phyloP scores from a whole-genome alignment of 2,797 vertebrate genomes.

The Valencia hispanica region DNA sequence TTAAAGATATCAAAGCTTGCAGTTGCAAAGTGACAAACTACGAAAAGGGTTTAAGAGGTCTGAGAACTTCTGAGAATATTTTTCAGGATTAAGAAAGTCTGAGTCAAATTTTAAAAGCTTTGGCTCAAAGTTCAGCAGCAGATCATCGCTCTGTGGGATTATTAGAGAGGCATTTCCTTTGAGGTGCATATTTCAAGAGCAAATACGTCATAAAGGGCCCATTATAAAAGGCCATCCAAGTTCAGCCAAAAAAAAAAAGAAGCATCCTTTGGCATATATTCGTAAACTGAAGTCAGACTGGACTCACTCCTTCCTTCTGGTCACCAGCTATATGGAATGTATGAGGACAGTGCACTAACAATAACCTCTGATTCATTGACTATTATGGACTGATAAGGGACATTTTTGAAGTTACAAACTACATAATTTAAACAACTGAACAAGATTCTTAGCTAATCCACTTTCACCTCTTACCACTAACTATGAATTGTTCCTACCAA shows the following conservation, averaged over 20 bases:
- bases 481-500: too few relatives aligned
- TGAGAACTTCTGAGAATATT: neutral
- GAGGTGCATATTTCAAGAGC: slow-evolving; percentile 20
- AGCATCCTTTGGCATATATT: slow-evolving; percentile 19
- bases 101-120: slow-evolving; percentile 4
- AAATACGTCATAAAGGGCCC: slow-evolving; percentile 34
- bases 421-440: neutral
- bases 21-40: neutral
- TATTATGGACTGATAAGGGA: neutral
- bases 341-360: neutral
- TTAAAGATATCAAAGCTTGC: neutral
- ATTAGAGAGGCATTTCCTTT: slow-evolving; percentile 2
- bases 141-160: neutral
- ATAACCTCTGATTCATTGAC: slow-evolving; percentile 1
- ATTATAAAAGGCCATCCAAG: slow-evolving; percentile 15
- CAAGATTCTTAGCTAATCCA: neutral
- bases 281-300: neutral
- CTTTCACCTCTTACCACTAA: neutral
- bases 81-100: neutral
- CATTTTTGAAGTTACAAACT: slow-evolving; percentile 2
- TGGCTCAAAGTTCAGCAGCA: slow-evolving; percentile 3
- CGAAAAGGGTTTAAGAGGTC: neutral
- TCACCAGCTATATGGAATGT: slow-evolving; percentile 17
- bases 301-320: neutral
- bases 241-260: slow-evolving; percentile 15